Conservation (phyloP, 1,140 invertebrate species). For the Bemisia tabaci region DNA sequence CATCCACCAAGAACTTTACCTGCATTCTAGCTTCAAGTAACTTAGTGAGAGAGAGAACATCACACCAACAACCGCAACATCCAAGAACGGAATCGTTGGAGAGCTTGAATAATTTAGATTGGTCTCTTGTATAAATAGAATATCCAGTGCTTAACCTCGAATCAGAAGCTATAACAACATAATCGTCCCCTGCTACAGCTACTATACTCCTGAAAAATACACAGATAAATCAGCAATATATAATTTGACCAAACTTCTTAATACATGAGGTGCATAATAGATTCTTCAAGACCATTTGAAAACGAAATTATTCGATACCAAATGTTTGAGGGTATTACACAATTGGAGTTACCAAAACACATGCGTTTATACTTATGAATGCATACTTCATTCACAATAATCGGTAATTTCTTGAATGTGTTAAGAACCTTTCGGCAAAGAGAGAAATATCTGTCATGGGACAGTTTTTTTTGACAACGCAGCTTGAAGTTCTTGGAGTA, state of each 20-base stretch:
- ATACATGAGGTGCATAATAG: background rate
- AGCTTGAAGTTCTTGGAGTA: no score
- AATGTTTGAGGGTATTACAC: background rate
- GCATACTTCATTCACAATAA: no score
- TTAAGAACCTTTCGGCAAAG: no score
- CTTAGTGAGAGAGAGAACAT: constrained; percentile 83
- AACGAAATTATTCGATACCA: background rate
- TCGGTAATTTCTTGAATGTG: no score
- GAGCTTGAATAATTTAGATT: constrained; percentile 68
- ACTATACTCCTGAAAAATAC: constrained; percentile 54
- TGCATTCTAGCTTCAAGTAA: constrained; percentile 73
- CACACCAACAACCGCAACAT: constrained; percentile 91
- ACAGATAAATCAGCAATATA: background rate
- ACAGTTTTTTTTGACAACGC: no score
- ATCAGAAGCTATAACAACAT: constrained; percentile 73
- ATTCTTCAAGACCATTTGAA: background rate
- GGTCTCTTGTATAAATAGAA: constrained; percentile 74
- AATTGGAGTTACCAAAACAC: constrained; percentile 5
- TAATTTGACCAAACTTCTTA: background rate
- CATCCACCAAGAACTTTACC: no score
- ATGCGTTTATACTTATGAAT: no score
- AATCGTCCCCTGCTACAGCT: constrained; percentile 87
- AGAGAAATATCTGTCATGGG: no score
- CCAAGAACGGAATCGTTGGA: constrained; percentile 75
- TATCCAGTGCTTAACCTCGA: constrained; percentile 86